These are phyloP conservation scores for Oryzias celebensis DNA, from an alignment of 2,113 vertebrate species.

Conservation along the genomic window DNA sequence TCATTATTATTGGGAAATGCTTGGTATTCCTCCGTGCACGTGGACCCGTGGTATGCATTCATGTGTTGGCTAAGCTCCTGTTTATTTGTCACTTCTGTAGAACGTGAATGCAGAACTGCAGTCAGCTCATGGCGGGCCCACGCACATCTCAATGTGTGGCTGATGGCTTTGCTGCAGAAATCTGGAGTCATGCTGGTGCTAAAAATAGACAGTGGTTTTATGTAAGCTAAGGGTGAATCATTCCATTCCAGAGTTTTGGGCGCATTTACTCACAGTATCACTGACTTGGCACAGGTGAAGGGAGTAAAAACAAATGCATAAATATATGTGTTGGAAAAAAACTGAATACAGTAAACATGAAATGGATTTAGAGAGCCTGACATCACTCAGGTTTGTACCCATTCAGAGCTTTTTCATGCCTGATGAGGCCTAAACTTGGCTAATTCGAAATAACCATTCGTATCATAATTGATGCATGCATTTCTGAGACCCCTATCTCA, in stretches of 20 bases:
- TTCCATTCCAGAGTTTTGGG: slow-evolving; percentile 66
- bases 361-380: slow-evolving; percentile 11
- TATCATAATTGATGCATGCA: too few relatives aligned
- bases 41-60: slow-evolving; percentile 6
- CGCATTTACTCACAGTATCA: slow-evolving; percentile 43
- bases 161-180: slow-evolving; percentile 76
- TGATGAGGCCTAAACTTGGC: background rate
- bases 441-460: too few relatives aligned
- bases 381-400: slow-evolving; percentile 25
- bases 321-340: too few relatives aligned
- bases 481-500: too few relatives aligned
- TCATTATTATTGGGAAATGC: too few relatives aligned
- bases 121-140: slow-evolving; percentile 66
- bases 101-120: slow-evolving; percentile 56
- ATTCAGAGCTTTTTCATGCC: background rate
- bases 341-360: slow-evolving; percentile 16
- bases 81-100: slow-evolving; percentile 34
- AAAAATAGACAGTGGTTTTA: slow-evolving; percentile 81
- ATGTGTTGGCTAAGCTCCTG: slow-evolving; percentile 8
- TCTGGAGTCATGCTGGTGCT: slow-evolving; percentile 77
- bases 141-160: slow-evolving; percentile 77
- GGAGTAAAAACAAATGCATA: background rate
- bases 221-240: slow-evolving; percentile 81
- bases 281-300: slow-evolving; percentile 53
- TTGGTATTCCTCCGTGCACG: background rate